Evolutionary conservation across 2,888 invertebrate genomes (phyloP).

Genomic region (Esperia sulphurella): DNA sequence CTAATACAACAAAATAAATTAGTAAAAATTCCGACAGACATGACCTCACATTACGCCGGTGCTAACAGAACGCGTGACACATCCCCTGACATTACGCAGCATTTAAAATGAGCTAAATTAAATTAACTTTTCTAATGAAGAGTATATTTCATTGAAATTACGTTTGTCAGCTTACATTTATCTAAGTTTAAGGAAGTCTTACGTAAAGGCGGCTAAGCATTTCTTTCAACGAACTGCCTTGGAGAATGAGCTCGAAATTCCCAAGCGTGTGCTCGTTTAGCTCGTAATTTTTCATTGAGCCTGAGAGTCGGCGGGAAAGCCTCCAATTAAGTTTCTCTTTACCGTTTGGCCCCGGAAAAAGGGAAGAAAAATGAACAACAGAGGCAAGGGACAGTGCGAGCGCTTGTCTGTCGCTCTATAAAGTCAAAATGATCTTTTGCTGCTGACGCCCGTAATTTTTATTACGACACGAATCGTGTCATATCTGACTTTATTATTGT

Average conservation of each 20-base stretch:
- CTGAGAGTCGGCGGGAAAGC: constrained; percentile 70
- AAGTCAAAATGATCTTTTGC: constrained; percentile 48
- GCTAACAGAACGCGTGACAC: too few species aligned
- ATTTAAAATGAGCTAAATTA: constrained; percentile 39
- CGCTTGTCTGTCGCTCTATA: constrained; percentile 38
- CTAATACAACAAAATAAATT: too few species aligned
- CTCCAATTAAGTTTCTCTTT: constrained; percentile 79
- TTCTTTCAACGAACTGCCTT: constrained; percentile 52
- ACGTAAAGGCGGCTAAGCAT: constrained; percentile 51
- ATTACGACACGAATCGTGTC: not conserved
- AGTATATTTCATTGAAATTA: constrained; percentile 58
- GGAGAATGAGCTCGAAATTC: constrained; percentile 66
- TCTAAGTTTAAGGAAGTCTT: constrained; percentile 52
- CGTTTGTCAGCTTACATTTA: constrained; percentile 63
- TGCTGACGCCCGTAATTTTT: constrained; percentile 9
- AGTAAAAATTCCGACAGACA: too few species aligned
- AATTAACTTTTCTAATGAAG: constrained; percentile 51
- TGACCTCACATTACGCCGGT: too few species aligned
- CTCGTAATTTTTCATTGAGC: constrained; percentile 79
- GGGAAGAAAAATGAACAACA: constrained; percentile 74
- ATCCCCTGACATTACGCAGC: constrained; percentile 7
- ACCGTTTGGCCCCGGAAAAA: constrained; percentile 62
- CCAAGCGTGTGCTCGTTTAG: constrained; percentile 74
- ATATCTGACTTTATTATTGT: not conserved
- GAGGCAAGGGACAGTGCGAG: constrained; percentile 55